Base-by-base conservation (phyloP, 2,113 vertebrate genomes). In the Corythornis cristatus region DNA sequence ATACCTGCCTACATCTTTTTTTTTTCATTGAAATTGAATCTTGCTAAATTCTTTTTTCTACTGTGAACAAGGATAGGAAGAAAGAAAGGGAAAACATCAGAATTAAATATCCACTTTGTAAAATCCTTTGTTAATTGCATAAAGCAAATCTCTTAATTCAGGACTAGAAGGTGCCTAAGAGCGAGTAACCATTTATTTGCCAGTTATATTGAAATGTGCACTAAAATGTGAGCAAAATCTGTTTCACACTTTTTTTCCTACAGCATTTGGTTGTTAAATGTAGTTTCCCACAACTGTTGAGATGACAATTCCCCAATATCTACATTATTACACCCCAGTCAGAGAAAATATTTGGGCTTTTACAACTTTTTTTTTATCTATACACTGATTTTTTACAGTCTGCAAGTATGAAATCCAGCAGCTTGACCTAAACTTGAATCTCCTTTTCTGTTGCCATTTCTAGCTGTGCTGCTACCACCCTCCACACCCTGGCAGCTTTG, bases 391-490 rank as follows among this genome's bases (percentile, higher is more conserved):
- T 60, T 86, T 73, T 80, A n/a, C 5, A 8, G 3, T 50, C 25
- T 74, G 25, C 8, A 21, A 5, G 26, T 58, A 16, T 10, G 23
- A 83, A 54, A 62, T 73, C 14, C 37, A 53, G 31, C 26, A 60
- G 20, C 18, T 68, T 72, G 15, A n/a, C 15, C 25, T 53, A 85
- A 46, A 9, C n/a, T 80, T 16, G 22, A 76, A 13, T 65, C 54
- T 90, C 8, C 6, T 61, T 68, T 17, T 28, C 10, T 57, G 1
- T 80, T 76, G n/a, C 5, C 2, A 1, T 88, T 73, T 61, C 23
- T 62, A 8, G 12, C 37, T 16, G 1, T 58, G 61, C 18, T 71
- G 14, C 31, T 1, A 0, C 56, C 53, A 5, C 1, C 3, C 29
- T 74, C 67, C 54, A 10, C 11, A 15, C 4, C 22, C 19, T 43